These are phyloP conservation scores for Atta cephalotes DNA, from an alignment of 1,140 invertebrate species.

Conservation along the genomic window DNA sequence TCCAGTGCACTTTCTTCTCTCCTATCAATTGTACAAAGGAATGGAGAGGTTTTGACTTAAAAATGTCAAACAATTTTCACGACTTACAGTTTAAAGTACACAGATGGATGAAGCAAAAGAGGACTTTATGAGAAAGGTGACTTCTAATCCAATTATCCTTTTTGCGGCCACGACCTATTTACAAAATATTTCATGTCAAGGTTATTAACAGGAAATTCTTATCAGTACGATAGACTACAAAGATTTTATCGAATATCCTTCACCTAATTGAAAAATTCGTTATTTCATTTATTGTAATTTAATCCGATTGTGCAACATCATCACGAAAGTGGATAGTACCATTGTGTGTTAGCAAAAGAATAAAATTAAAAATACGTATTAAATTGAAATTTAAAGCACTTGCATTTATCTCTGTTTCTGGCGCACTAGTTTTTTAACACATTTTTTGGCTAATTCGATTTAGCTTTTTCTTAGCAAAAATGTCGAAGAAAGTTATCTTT, in stretches of 20 bases:
- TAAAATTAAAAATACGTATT: constrained; percentile 11
- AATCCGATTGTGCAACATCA: neutral
- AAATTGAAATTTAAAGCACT: constrained; percentile 4
- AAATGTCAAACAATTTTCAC: constrained; percentile 49
- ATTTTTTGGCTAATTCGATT: neutral
- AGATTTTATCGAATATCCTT: constrained; percentile 16
- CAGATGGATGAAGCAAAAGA: neutral
- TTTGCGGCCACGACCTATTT: neutral
- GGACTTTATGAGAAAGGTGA: neutral
- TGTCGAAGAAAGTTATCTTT: constrained; percentile 9
- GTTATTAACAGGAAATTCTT: constrained; percentile 14
- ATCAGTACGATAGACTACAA: neutral
- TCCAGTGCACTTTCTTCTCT: constrained; percentile 4
- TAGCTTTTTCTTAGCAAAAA: neutral
- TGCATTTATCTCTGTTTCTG: neutral
- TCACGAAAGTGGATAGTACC: neutral
- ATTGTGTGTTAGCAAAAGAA: neutral
- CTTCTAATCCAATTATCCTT: constrained; percentile 28
- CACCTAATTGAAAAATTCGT: neutral
- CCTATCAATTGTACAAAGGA: neutral
- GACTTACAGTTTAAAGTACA: constrained; percentile 18
- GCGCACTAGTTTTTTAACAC: neutral
- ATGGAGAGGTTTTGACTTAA: constrained; percentile 24
- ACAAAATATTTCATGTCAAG: constrained; percentile 1
- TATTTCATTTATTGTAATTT: constrained; percentile 20